Base-by-base conservation (phyloP, 2,113 vertebrate species). In the Lates calcarifer region DNA sequence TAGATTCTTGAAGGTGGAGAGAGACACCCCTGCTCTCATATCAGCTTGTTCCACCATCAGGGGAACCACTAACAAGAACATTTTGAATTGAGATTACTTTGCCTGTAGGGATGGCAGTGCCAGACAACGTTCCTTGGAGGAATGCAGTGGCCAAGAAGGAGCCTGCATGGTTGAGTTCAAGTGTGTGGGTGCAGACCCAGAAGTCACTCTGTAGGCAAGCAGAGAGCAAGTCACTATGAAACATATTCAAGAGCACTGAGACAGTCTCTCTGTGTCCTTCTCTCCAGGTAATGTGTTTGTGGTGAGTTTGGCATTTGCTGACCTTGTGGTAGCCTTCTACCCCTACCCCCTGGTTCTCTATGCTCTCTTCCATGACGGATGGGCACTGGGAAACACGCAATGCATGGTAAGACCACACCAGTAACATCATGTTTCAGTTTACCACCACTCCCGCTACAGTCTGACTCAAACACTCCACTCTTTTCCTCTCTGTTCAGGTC, bases 281-380 rank as follows among this genome's bases (percentile, higher is more conserved):
- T 87, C 63, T 81, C 18, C 83, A 98, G 97, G 97, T 92, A 98
- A 98, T 5, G 95, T 96, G 28, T 98, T 98, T 91, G 96, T 98
- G 90, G 97, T 97, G 86, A 99, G 95, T 90, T 90, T 99, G 92
- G 97, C 97, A 3, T 89, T 97, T 71, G 97, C 97, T 79, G 97
- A 99, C 92, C 93, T 98, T 67, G 95, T 96, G 86, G 97, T 97
- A 79, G 97, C 97, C 81, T 95, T 98, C 92, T 99, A 97, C 82
- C 97, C 97, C 0, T 98, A 96, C 77, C 97, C 96, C 0, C 89
- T 99, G 81, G 96, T 97, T 37, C 96, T 98, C 1, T 90, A 96
- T 24, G 97, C 97, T 29, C 95, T 98, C 89, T 96, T 97, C 94
- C 95, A 94, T 58, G 95, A 97, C 0, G 96, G 96, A 88, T 98